Evolutionary conservation across 2,888 invertebrate species (phyloP).

Genomic region (Scaptomyza polygonia): DNA sequence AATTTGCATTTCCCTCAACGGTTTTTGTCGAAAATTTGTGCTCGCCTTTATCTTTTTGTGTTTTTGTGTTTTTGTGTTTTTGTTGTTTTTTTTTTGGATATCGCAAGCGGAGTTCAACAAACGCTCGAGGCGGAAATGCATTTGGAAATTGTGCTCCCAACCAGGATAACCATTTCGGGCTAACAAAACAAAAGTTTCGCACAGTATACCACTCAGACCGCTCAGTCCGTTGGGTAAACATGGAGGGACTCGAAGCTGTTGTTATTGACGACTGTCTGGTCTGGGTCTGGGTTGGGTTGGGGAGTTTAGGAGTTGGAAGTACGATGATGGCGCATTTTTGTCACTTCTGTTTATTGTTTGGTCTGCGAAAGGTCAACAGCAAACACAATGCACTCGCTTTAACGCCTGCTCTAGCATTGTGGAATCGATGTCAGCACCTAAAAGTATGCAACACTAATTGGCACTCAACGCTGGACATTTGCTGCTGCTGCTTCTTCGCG

Average conservation of each 20-base stretch:
- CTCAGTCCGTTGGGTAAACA: constrained; percentile 61
- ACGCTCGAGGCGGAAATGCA: constrained; percentile 72
- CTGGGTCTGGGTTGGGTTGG: constrained; percentile 44
- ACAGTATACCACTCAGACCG: background rate
- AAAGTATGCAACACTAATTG: constrained; percentile 71
- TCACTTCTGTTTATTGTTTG: constrained; percentile 57
- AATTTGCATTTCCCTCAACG: constrained; percentile 73
- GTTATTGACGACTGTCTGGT: constrained; percentile 76
- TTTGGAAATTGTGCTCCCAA: constrained; percentile 57
- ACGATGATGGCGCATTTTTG: constrained; percentile 41
- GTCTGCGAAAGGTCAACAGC: constrained; percentile 63
- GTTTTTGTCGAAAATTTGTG: constrained; percentile 50
- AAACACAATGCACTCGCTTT: constrained; percentile 61
- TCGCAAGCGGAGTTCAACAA: constrained; percentile 63
- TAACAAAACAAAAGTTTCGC: constrained; percentile 53
- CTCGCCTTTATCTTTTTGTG: constrained; percentile 14
- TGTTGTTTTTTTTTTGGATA: constrained; percentile 60
- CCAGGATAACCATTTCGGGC: constrained; percentile 41
- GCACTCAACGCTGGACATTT: constrained; percentile 49
- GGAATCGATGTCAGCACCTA: constrained; percentile 51
- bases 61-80: too few relatives aligned
- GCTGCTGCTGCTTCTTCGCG: constrained; percentile 31
- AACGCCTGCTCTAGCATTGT: constrained; percentile 45
- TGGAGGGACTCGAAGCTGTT: constrained; percentile 21
- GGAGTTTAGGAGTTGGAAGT: constrained; percentile 3